Percentiles rank a stretch among this genome's conserved stretches.
phyloP scores from a whole-genome alignment of 1,140 invertebrate genomes.

The Rhopalosiphum padi region DNA sequence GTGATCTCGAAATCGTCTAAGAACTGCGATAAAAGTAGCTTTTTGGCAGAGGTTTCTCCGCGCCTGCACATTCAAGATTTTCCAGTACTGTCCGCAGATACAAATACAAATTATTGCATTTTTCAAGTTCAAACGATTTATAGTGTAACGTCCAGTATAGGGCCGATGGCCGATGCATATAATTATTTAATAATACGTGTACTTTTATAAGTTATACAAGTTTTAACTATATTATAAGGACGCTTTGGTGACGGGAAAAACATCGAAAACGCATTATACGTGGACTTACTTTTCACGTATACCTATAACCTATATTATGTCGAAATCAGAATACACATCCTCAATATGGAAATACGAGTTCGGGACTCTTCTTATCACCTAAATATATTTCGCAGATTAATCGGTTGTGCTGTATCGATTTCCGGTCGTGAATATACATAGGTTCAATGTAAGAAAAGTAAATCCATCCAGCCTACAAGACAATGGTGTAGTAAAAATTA shows the following conservation, averaged over 20 bases:
- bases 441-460: not conserved
- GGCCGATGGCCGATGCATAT: not conserved
- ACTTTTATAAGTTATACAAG: no score
- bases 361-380: not conserved
- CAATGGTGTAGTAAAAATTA: not conserved
- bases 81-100: not conserved
- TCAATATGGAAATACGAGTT: not conserved
- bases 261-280: not conserved
- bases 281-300: not conserved
- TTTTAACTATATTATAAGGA: not conserved
- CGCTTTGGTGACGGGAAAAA: not conserved
- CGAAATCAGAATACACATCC: not conserved
- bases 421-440: not conserved
- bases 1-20: constrained; percentile 16
- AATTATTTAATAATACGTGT: not conserved
- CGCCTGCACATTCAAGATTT: not conserved
- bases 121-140: not conserved
- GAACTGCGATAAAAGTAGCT: not conserved
- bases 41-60: not conserved
- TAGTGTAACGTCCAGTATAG: not conserved
- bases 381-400: not conserved
- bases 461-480: not conserved
- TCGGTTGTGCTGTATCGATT: not conserved
- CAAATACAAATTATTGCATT: not conserved
- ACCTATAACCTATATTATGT: not conserved